These are phyloP conservation scores for Campoletis sonorensis DNA, from an alignment of 1,140 invertebrate genomes.

Conservation along the genomic window DNA sequence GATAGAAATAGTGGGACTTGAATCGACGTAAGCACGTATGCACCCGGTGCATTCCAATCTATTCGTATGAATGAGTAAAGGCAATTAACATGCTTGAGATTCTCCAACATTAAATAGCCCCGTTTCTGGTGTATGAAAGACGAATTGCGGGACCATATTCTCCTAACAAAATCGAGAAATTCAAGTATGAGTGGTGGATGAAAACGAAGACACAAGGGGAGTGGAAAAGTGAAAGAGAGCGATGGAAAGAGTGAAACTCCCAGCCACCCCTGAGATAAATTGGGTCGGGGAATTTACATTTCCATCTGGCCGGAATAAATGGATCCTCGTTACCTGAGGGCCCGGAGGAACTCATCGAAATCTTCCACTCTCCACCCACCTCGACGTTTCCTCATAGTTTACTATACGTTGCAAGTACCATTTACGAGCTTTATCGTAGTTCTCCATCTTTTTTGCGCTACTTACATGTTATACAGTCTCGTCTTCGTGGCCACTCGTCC, in stretches of 20 bases:
- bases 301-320: constrained; percentile 71
- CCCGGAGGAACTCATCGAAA: constrained; percentile 46
- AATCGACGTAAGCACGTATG: constrained; percentile 24
- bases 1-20: background rate
- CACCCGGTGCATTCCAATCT: constrained; percentile 44
- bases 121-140: background rate
- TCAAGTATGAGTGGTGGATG: constrained; percentile 6
- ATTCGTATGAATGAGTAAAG: constrained; percentile 64
- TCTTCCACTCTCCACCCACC: constrained; percentile 5
- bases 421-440: background rate
- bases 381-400: constrained; percentile 33
- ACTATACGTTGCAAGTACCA: background rate
- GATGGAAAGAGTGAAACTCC: constrained; percentile 2
- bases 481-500: too few relatives aligned
- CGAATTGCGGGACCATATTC: background rate
- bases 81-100: constrained; percentile 66
- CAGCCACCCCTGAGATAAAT: constrained; percentile 64
- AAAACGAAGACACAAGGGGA: background rate
- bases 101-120: constrained; percentile 67
- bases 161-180: constrained; percentile 16
- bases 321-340: constrained; percentile 71
- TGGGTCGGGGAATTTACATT: constrained; percentile 70
- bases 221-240: constrained; percentile 18
- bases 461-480: too few relatives aligned
- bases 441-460: too few relatives aligned